Base-by-base conservation (phyloP, 2,797 vertebrate genomes). In the Balearica regulorum region DNA sequence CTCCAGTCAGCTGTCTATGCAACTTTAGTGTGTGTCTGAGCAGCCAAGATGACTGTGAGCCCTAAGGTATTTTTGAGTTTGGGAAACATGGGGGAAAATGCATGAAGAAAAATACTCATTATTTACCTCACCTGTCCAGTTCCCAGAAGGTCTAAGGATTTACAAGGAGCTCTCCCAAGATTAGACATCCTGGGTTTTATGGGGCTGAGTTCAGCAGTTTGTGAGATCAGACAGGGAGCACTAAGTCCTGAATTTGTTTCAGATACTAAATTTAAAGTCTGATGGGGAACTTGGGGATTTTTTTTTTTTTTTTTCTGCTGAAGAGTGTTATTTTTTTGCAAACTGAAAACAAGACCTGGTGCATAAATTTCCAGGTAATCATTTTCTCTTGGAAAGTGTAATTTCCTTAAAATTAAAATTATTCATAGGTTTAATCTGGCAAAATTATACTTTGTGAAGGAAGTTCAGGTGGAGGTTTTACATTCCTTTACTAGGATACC, bases 201-300 rank as follows among this genome's bases (percentile, higher is more conserved):
- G 73, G 62, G 68, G 44, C 83, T 92, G 83, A 94, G 73, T 77
- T 95, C 89, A 95, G 73, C 93, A 89, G 77, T 87, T 84, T 89
- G 51, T 62, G 43, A 90, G 81, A 92, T 94, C 92, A 90, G 55
- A 78, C 28, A n/a, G 43, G 62, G 83, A 89, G 39, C 51, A 87
- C 28, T 64, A 44, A 85, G 83, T 70, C 43, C 68, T 80, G 60
- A 87, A 87, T 82, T 89, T 87, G 71, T 92, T 96, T 94, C 89
- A 87, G 70, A 72, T 73, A 82, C 66, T 89, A 92, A 89, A 92
- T 92, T 92, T 91, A 64, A 92, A 78, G 46, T 55, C 69, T 88
- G 75, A 93, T 87, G 29, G 51, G 94, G 20, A 96, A 43, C 89
- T 87, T 53, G 55, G 70, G 90, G 76, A 16, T 48, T 69, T n/a